A percentile compares a stretch with the other conserved stretches of the same genome.
Evolutionary conservation across 2,797 vertebrate species (phyloP).

Genomic region (Dipus sagitta): DNA sequence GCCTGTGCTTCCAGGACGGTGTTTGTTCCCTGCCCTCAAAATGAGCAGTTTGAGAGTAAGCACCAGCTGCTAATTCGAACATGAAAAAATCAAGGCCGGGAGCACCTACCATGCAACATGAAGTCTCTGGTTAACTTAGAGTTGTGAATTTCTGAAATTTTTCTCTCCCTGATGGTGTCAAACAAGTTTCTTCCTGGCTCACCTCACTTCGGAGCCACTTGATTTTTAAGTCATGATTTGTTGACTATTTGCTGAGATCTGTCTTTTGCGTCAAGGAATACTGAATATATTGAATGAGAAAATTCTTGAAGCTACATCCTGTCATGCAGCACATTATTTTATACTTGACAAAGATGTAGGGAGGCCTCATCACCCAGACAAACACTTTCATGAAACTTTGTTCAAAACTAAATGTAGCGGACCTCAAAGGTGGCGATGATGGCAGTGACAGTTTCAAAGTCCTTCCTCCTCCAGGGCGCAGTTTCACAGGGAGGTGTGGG

Average conservation of each 20-base stretch:
- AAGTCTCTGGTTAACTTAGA: not conserved
- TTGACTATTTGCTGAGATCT: not conserved
- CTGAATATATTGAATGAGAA: not conserved
- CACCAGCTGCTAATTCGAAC: not conserved
- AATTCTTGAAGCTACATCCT: not conserved
- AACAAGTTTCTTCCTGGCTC: not conserved
- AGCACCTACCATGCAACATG: not conserved
- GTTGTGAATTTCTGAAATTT: not conserved
- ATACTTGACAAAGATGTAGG: not conserved
- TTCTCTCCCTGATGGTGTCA: not conserved
- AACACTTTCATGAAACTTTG: not conserved
- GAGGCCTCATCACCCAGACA: not conserved
- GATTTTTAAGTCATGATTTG: not conserved
- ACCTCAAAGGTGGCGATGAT: not conserved
- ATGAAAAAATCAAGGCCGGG: not conserved
- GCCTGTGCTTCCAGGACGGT: not conserved
- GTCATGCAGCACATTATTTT: not conserved
- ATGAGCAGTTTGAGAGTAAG: not conserved
- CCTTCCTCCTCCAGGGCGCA: not conserved
- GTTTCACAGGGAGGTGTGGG: not conserved
- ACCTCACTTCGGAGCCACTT: not conserved
- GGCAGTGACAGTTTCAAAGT: not conserved
- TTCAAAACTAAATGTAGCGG: not conserved
- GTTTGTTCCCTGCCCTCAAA: not conserved
- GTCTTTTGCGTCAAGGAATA: not conserved